A percentile compares a stretch with the other conserved stretches of the same genome.
Evolutionary conservation across 2,113 vertebrate species (phyloP).

Genomic region (Neolamprologus falcicula): DNA sequence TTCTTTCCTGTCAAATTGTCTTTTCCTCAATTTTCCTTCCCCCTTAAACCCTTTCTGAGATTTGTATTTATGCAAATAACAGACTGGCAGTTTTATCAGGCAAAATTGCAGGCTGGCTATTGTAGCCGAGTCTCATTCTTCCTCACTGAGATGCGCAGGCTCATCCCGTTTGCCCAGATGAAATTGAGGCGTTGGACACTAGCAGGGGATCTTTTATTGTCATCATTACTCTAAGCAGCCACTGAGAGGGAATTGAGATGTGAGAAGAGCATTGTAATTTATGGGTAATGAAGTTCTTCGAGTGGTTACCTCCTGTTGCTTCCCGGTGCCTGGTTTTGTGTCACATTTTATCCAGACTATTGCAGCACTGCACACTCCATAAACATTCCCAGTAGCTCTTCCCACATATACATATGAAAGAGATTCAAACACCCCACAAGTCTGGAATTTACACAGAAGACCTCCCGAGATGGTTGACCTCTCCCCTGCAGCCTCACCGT

Average conservation of each 20-base stretch:
- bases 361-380: neutral
- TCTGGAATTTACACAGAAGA: neutral
- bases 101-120: neutral
- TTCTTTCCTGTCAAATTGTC: neutral
- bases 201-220: neutral
- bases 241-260: neutral
- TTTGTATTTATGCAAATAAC: neutral
- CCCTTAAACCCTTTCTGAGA: neutral
- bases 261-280: neutral
- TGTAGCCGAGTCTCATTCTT: neutral
- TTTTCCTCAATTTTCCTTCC: neutral
- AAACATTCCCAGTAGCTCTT: neutral
- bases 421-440: neutral
- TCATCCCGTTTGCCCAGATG: neutral
- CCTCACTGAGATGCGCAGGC: neutral
- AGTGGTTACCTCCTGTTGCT: neutral
- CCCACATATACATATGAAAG: neutral
- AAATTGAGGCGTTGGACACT: neutral
- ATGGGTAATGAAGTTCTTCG: neutral
- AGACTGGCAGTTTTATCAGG: neutral
- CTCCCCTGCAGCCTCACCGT: neutral
- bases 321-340: neutral
- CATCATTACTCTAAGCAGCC: neutral
- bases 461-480: neutral
- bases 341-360: neutral